phyloP scores from a whole-genome alignment of 2,113 vertebrate genomes.

The Dermatemys mawii region DNA sequence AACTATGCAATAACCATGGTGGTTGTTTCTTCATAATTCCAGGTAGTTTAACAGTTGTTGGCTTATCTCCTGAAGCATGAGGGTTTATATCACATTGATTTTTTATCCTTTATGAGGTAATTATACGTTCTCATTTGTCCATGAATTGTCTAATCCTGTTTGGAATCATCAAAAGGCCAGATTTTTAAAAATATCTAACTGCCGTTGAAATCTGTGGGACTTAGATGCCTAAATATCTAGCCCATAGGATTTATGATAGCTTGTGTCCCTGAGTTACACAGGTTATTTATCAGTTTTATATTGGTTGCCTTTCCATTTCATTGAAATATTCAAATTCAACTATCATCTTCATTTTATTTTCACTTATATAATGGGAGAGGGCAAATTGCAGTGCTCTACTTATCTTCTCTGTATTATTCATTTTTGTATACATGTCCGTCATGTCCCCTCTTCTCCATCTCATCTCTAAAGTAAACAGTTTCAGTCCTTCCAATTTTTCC shows the following conservation, averaged over 20 bases:
- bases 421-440: neutral
- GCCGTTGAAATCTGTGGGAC: neutral
- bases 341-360: neutral
- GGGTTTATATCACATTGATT: neutral
- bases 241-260: neutral
- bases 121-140: neutral
- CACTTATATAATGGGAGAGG: neutral
- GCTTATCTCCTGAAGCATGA: neutral
- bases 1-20: neutral
- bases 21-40: neutral
- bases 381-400: neutral
- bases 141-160: neutral
- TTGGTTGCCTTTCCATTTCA: neutral
- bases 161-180: neutral
- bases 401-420: neutral
- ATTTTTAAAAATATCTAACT: neutral
- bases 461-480: neutral
- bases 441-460: neutral
- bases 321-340: neutral
- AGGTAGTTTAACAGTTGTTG: neutral
- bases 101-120: neutral
- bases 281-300: neutral
- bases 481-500: neutral
- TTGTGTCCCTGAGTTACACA: neutral
- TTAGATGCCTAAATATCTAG: neutral